Percentiles rank a stretch among this genome's conserved stretches.
These are phyloP conservation scores for Solenodon paradoxus DNA, from an alignment of 2,113 vertebrate species.

Conservation along the genomic window DNA sequence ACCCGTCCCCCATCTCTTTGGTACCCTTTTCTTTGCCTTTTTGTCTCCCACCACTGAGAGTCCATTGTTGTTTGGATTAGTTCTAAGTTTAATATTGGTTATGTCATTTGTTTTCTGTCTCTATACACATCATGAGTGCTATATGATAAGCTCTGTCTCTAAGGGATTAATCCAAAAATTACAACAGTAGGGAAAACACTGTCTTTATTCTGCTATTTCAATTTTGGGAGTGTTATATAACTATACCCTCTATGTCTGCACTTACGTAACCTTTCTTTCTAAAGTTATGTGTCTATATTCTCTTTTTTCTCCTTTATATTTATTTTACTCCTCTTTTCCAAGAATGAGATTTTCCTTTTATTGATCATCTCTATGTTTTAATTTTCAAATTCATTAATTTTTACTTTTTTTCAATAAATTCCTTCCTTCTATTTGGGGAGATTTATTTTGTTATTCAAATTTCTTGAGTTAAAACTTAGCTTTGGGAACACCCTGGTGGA, in stretches of 20 bases:
- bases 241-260: neutral
- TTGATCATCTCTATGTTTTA: neutral
- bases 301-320: neutral
- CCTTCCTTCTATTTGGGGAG: neutral
- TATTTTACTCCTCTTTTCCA: neutral
- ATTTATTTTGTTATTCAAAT: neutral
- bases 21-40: too few relatives aligned
- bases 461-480: neutral
- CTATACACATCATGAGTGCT: too few relatives aligned
- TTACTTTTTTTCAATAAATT: neutral
- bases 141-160: neutral
- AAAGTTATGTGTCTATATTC: neutral
- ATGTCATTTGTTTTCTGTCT: too few relatives aligned
- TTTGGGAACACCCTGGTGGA: too few relatives aligned
- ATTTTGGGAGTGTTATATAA: neutral
- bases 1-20: too few relatives aligned
- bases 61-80: too few relatives aligned
- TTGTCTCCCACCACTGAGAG: too few relatives aligned
- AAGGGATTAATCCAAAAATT: neutral
- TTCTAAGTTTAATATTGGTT: too few relatives aligned
- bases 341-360: neutral
- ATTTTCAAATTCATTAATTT: neutral
- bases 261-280: neutral
- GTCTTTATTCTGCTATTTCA: neutral
- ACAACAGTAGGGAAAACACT: neutral